These are phyloP conservation scores for Orthosia gracilis DNA, from an alignment of 2,888 invertebrate species.

Conservation along the genomic window DNA sequence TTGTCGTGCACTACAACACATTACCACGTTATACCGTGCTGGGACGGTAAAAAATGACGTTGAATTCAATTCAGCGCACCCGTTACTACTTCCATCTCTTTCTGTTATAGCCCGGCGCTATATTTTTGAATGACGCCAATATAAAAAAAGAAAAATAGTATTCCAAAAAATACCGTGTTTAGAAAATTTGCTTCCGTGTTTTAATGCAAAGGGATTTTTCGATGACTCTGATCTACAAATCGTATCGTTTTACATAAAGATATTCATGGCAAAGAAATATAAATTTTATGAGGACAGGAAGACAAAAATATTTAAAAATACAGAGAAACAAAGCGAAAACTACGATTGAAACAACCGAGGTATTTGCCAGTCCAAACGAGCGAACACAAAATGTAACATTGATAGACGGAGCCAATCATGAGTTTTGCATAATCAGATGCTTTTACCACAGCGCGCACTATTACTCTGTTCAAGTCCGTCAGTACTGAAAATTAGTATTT, in stretches of 20 bases:
- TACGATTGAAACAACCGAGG: slow-evolving; percentile 14
- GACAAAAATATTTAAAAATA: not conserved
- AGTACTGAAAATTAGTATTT: slow-evolving; percentile 52
- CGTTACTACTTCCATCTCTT: slow-evolving; percentile 62
- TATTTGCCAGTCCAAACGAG: slow-evolving; percentile 37
- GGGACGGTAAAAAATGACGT: slow-evolving; percentile 65
- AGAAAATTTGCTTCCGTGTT: slow-evolving; percentile 8
- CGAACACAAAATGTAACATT: slow-evolving; percentile 46
- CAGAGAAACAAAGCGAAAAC: not conserved
- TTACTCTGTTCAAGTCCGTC: slow-evolving; percentile 37
- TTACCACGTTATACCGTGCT: slow-evolving; percentile 54
- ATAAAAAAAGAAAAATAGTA: not conserved
- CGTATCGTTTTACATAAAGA: slow-evolving; percentile 30
- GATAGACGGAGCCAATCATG: slow-evolving; percentile 54
- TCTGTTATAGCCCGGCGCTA: slow-evolving; percentile 37
- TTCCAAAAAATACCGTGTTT: not conserved
- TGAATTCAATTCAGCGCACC: slow-evolving; percentile 71
- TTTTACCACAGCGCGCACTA: slow-evolving; percentile 43
- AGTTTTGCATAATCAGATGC: slow-evolving; percentile 58
- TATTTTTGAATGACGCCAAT: slow-evolving; percentile 45
- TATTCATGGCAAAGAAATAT: slow-evolving; percentile 3
- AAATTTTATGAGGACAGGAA: not conserved
- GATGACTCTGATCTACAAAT: slow-evolving; percentile 4
- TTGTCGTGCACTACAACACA: slow-evolving; percentile 49
- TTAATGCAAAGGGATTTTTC: slow-evolving; percentile 23